Percentiles rank a stretch among this genome's conserved stretches.
phyloP scores from a whole-genome alignment of 2,888 invertebrate species.

The Patella pellucida region DNA sequence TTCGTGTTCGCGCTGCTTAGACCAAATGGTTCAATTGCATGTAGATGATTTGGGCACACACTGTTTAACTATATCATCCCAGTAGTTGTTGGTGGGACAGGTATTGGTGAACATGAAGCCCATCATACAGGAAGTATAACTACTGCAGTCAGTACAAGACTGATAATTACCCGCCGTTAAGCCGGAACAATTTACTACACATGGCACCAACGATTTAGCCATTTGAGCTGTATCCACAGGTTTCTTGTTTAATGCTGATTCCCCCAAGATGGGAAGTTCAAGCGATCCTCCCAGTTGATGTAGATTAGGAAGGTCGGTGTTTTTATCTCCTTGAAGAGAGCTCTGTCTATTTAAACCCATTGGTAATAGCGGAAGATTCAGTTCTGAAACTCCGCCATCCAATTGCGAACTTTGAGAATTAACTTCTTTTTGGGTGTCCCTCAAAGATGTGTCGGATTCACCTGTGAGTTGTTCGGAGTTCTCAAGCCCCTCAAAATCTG shows the following conservation, averaged over 20 bases:
- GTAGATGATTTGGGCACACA: not conserved
- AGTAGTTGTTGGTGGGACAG: not conserved
- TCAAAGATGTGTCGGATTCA: not conserved
- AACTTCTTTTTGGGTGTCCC: not conserved
- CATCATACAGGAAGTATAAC: not conserved
- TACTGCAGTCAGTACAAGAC: not conserved
- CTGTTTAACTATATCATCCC: conserved; percentile 6
- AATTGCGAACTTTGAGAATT: no score
- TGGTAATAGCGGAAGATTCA: no score
- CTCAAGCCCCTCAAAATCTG: not conserved
- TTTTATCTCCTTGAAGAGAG: no score
- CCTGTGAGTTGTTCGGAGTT: not conserved
- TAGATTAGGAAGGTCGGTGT: no score
- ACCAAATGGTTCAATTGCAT: not conserved
- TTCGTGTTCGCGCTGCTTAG: no score
- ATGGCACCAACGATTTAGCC: not conserved
- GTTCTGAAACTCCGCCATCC: no score
- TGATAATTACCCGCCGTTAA: not conserved
- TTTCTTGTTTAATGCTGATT: not conserved
- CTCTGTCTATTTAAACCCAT: no score
- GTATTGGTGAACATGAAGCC: not conserved
- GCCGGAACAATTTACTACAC: not conserved
- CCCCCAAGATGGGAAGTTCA: no score
- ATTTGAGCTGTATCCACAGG: not conserved
- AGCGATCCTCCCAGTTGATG: not conserved